Evolutionary conservation across 2,888 invertebrate genomes (phyloP).

Genomic region (Pogonocherus hispidulus): DNA sequence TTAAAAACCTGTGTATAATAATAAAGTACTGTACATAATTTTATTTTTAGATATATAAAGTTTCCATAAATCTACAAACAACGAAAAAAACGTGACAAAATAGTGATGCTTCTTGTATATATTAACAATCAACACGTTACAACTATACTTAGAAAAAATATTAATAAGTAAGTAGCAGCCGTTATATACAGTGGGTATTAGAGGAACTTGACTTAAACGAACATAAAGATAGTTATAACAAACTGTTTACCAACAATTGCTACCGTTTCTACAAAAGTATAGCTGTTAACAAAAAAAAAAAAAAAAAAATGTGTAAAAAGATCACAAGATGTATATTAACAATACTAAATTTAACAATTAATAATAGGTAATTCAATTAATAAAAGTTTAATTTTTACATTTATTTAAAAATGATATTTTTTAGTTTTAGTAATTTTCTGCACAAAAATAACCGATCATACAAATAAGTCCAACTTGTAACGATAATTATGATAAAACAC

Average conservation of each 20-base stretch:
- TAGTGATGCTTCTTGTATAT: constrained; percentile 46
- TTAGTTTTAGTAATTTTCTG: constrained; percentile 30
- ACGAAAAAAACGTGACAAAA: constrained; percentile 43
- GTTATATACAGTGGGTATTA: constrained; percentile 43
- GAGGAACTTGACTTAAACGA: constrained; percentile 41
- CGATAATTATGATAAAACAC: constrained; percentile 46
- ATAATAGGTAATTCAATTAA: constrained; percentile 45
- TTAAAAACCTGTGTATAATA: constrained; percentile 49
- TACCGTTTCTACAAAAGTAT: constrained; percentile 30
- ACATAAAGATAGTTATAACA: constrained; percentile 23
- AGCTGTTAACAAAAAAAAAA: constrained; percentile 40
- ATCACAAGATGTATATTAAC: constrained; percentile 42
- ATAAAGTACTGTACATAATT: constrained; percentile 50
- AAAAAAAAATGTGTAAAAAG: constrained; percentile 38
- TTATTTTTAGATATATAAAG: constrained; percentile 29
- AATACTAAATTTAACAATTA: constrained; percentile 43
- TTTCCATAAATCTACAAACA: constrained; percentile 34
- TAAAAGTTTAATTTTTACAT: constrained; percentile 37
- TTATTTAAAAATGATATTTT: constrained; percentile 20
- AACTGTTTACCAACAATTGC: constrained; percentile 8
- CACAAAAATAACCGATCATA: constrained; percentile 37
- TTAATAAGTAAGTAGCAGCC: constrained; percentile 45
- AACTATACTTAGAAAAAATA: constrained; percentile 43
- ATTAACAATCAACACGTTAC: constrained; percentile 47
- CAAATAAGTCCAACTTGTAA: constrained; percentile 44